A percentile compares a stretch with the other conserved stretches of the same genome.
phyloP scores from a whole-genome alignment of 2,113 vertebrate genomes.

The Pogona vitticeps region DNA sequence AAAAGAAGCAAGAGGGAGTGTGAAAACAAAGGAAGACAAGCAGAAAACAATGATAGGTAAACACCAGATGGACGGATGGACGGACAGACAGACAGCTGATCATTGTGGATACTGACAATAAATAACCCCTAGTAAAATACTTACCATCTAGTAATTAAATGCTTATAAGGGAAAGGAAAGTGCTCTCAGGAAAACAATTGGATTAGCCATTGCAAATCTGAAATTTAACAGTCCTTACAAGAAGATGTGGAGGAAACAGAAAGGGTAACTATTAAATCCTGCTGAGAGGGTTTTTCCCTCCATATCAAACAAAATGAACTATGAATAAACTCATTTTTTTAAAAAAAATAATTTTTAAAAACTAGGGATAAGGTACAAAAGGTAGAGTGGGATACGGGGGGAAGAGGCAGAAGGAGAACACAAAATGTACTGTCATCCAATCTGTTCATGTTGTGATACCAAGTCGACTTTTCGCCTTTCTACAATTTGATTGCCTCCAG shows the following conservation, averaged over 20 bases:
- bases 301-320: no score
- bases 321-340: no score
- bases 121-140: background rate
- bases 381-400: no score
- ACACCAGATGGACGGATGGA: background rate
- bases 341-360: no score
- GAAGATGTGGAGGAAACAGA: background rate
- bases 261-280: no score
- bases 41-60: background rate
- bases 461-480: no score
- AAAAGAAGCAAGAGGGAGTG: background rate
- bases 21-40: background rate
- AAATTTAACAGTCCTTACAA: background rate
- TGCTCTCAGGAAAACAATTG: background rate
- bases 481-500: no score
- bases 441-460: no score
- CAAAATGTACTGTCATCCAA: no score
- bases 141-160: background rate
- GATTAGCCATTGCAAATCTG: background rate
- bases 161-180: background rate
- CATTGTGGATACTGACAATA: background rate
- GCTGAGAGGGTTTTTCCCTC: no score
- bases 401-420: no score
- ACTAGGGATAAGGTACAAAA: no score
- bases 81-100: background rate